Conservation (phyloP, 1,140 invertebrate genomes). For the Hyposmocoma kahamanoa region DNA sequence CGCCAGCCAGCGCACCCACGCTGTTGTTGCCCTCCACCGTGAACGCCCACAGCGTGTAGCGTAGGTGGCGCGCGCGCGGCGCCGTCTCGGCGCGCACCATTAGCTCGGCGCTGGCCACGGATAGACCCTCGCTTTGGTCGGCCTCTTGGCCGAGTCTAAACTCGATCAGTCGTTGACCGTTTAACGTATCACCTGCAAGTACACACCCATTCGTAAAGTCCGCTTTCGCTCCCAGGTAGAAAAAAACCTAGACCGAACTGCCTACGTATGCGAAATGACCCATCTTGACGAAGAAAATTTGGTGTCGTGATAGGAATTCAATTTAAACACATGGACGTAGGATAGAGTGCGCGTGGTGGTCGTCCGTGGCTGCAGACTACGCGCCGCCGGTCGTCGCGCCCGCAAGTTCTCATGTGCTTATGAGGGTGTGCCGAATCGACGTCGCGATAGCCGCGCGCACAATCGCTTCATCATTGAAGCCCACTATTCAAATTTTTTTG, state of each 20-base stretch:
- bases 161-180: constrained; percentile 88
- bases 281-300: constrained; percentile 10
- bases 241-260: too few species aligned
- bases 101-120: constrained; percentile 83
- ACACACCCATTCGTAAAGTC: constrained; percentile 10
- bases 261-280: constrained; percentile 53
- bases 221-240: constrained; percentile 23
- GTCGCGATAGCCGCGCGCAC: neutral
- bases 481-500: too few species aligned
- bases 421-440: neutral
- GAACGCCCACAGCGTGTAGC: constrained; percentile 81
- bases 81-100: constrained; percentile 81
- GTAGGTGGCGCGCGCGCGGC: constrained; percentile 69
- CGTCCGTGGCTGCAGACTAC: constrained; percentile 57
- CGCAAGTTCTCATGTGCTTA: constrained; percentile 10
- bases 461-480: too few species aligned
- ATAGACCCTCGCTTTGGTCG: constrained; percentile 74
- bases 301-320: constrained; percentile 18
- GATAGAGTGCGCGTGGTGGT: constrained; percentile 43
- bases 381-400: constrained; percentile 29
- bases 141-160: constrained; percentile 81
- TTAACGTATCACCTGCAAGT: constrained; percentile 83
- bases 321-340: constrained; percentile 2
- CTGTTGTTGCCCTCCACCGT: constrained; percentile 76
- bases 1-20: constrained; percentile 80